Evolutionary conservation across 2,113 vertebrate species (phyloP), one percentile per base, ranked within the genome.

Genomic region (Myiagra hebetior): DNA sequence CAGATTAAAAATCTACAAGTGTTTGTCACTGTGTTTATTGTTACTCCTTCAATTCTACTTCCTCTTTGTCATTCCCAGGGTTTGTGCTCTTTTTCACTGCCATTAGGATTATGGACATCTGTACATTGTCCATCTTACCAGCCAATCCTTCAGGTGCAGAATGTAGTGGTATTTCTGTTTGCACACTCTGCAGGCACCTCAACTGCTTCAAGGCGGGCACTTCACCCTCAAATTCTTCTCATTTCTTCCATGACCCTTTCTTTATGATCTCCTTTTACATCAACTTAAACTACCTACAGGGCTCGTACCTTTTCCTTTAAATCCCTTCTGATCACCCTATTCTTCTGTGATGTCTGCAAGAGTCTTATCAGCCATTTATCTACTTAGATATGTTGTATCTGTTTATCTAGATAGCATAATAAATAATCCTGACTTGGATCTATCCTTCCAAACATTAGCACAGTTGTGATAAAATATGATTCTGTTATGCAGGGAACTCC

Each of bases 121-220:
- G 15, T 27, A 10, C 7, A 6, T 5, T 14, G 8, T 67, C 52
- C 17, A 9, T n/a, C 70, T 72, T 39, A 33, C 5, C 19, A 56
- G 4, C 23, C 79, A 73, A 0, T 47, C 16, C 33, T 64, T 53
- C 42, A 59, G 52, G 19, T 41, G 23, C 31, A 88, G 24, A 67
- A n/a, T 35, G 42, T 12, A 49, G 19, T 19, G 22, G 12, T 41
- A 60, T 33, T 87, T 70, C 55, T 65, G 10, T 60, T 42, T 73
- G 30, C 41, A 46, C 1, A 2, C 6, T 47, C n/a, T 74, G 60
- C 4, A 16, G 15, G 15, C 52, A 41, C 31, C 19, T 76, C 52
- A 56, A 0, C 18, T 57, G 33, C 14, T 76, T 83, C n/a, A 57
- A 7, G 0, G 0, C 46, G n/a, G 7, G 2, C 27, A 9, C 11